These are phyloP conservation scores for Nowickia ferox DNA, from an alignment of 2,888 invertebrate genomes.

Conservation along the genomic window DNA sequence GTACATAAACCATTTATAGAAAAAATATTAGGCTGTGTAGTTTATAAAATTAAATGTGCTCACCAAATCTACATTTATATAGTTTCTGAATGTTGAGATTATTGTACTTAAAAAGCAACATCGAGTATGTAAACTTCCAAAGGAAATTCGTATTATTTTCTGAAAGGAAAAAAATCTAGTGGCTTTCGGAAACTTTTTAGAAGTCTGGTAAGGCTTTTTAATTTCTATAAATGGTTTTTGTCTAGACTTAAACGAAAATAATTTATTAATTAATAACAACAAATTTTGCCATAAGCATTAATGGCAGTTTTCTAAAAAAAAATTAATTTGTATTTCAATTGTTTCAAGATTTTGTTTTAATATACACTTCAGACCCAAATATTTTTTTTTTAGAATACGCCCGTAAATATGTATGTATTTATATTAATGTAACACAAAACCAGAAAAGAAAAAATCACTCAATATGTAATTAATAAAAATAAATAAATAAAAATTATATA, in stretches of 20 bases:
- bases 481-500: neutral
- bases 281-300: slow-evolving; percentile 33
- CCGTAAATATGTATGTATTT: slow-evolving; percentile 46
- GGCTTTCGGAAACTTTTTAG: neutral
- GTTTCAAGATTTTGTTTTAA: too few relatives aligned
- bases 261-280: slow-evolving; percentile 24
- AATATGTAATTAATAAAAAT: slow-evolving; percentile 13
- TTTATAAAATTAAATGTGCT: too few relatives aligned
- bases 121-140: too few relatives aligned
- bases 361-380: too few relatives aligned
- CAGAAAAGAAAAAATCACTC: slow-evolving; percentile 3
- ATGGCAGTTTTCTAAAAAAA: too few relatives aligned
- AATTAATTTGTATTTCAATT: too few relatives aligned
- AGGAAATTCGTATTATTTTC: too few relatives aligned
- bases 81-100: too few relatives aligned
- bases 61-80: too few relatives aligned
- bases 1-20: slow-evolving; percentile 28
- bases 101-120: too few relatives aligned
- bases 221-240: slow-evolving; percentile 7
- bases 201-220: neutral
- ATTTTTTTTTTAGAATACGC: too few relatives aligned
- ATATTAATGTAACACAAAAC: slow-evolving; percentile 23
- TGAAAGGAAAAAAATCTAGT: neutral
- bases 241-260: slow-evolving; percentile 14
- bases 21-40: neutral